Base-by-base conservation (phyloP, 2,797 vertebrate species). In the Poecilia wingei region DNA sequence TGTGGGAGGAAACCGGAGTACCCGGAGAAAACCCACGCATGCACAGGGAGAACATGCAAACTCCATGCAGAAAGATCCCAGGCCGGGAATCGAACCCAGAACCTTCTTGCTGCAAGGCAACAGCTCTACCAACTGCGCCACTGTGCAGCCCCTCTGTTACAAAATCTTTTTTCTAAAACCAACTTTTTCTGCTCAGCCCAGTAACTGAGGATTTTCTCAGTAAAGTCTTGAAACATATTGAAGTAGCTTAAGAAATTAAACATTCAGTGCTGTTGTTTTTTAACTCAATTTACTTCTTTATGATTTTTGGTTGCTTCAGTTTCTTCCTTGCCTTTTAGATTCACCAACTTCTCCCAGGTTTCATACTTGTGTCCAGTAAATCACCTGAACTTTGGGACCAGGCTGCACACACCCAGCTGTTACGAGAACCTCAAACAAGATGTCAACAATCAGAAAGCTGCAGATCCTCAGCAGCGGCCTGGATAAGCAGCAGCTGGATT, bases 351-450 rank as follows among this genome's bases (percentile, higher is more conserved):
- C 71, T 78, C 77, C 71, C 77, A 71, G 85, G 66, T 36, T 86
- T 89, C 78, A 80, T 81, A 79, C 84, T 74, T 81, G 45, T 33
- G 80, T 41, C 36, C 82, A 74, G 81, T 87, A 83, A 89, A 88
- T 36, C 75, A 22, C 66, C 46, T 64, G 53, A 64, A 47, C 77
- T 75, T 39, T 66, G 72, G 77, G 72, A 61, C 59, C 14, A 57
- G 82, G 75, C 82, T 49, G 61, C 81, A 78, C 89, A 92, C 91
- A 75, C 88, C 87, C 89, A 79, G 77, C 87, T 49, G 82, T 82
- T 86, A 85, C n/a, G 12, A 84, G 89, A 82, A 87, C 87, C 85
- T 89, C 88, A 92, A 88, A 87, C 76, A 80, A 73, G 28, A 5
- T 36, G 31, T 13, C 28, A 47, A 72, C 83, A 78, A 75, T 86